These are phyloP conservation scores for Rhabdophis nuchalis DNA, from an alignment of 2,797 vertebrate genomes.

Conservation along the genomic window DNA sequence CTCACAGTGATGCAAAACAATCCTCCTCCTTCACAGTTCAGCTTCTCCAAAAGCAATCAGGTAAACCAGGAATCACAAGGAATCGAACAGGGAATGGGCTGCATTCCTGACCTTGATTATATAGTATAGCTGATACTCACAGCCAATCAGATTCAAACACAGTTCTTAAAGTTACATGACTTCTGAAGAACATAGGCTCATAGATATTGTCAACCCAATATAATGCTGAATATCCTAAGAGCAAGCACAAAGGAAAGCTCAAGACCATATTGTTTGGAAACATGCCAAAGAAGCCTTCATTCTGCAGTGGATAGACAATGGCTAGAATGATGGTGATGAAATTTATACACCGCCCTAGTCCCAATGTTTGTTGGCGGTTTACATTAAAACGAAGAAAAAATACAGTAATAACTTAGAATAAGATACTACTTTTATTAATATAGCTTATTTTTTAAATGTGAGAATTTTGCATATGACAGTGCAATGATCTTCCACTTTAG, in stretches of 20 bases:
- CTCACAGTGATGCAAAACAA: too few species aligned
- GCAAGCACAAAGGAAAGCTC: neutral
- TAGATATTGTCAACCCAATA: too few species aligned
- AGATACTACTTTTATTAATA: conserved; percentile 32
- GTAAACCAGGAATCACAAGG: too few species aligned
- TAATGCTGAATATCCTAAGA: too few species aligned
- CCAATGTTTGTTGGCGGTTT: neutral
- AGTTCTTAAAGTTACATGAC: too few species aligned
- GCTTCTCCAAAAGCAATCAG: too few species aligned
- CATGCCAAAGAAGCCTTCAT: neutral
- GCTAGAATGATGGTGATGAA: neutral
- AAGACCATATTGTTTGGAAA: neutral
- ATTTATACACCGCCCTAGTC: neutral
- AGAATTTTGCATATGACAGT: conserved; percentile 33
- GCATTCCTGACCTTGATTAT: too few species aligned
- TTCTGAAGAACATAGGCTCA: too few species aligned
- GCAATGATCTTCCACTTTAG: neutral
- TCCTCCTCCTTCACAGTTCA: too few species aligned
- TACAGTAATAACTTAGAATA: neutral
- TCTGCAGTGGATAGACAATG: neutral
- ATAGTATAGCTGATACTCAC: too few species aligned
- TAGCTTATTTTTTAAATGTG: neutral
- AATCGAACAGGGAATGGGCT: too few species aligned
- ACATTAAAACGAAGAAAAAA: neutral
- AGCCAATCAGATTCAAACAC: too few species aligned